These are phyloP conservation scores for Drosophila nikananu DNA, from an alignment of 1,140 invertebrate species.

Conservation along the genomic window DNA sequence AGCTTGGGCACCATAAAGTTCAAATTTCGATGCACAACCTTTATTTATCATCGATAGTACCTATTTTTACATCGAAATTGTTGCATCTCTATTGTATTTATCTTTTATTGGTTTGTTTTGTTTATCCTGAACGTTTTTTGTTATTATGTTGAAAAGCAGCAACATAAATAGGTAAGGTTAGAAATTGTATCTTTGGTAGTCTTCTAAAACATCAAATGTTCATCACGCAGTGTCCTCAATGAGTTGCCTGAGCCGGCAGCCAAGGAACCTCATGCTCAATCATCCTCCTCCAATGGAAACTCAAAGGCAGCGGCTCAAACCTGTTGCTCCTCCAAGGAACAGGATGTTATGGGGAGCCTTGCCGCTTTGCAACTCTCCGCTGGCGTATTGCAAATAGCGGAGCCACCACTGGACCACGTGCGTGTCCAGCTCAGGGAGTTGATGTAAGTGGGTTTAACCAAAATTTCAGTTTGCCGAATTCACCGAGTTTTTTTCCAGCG, in stretches of 20 bases:
- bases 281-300: not conserved
- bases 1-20: rapidly evolving
- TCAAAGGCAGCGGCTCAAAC: not conserved
- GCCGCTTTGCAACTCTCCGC: constrained; percentile 63
- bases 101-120: constrained; percentile 29
- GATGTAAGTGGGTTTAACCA: constrained; percentile 56
- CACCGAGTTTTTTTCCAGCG: constrained; percentile 30
- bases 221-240: constrained; percentile 51
- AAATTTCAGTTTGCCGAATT: not conserved
- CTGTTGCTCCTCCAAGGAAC: constrained; percentile 14
- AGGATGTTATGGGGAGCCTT: constrained; percentile 42
- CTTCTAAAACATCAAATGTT: not conserved
- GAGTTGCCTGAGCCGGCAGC: constrained; percentile 30
- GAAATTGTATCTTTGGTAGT: too few relatives aligned
- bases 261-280: constrained; percentile 3
- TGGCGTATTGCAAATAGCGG: constrained; percentile 68
- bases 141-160: constrained; percentile 77
- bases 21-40: not conserved
- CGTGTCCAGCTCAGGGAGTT: constrained; percentile 74
- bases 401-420: constrained; percentile 63
- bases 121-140: constrained; percentile 6
- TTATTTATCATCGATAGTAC: not conserved
- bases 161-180: constrained; percentile 72
- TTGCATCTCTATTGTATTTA: constrained; percentile 9
- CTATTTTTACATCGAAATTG: not conserved